Evolutionary conservation across 1,140 invertebrate species (phyloP).

Genomic region (Vanessa atalanta): DNA sequence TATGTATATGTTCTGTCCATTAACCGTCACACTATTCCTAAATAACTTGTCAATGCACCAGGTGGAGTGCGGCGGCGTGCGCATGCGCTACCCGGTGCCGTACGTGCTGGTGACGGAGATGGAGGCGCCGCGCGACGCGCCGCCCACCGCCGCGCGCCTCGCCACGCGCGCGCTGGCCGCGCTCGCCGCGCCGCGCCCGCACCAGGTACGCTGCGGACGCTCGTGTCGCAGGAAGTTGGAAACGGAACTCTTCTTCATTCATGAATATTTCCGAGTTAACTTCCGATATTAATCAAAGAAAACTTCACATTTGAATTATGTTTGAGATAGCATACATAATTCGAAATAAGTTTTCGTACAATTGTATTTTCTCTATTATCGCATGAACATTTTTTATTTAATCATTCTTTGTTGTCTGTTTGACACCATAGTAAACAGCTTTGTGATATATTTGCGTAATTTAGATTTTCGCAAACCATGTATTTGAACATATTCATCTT

Average conservation of each 20-base stretch:
- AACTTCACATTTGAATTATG: background rate
- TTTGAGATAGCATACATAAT: background rate
- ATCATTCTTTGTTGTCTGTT: background rate
- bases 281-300: slow-evolving; percentile 55
- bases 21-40: too few relatives aligned
- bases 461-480: too few relatives aligned
- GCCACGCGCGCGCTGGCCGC: slow-evolving; percentile 52
- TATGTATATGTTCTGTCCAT: too few relatives aligned
- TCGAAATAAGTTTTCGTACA: background rate
- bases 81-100: slow-evolving; percentile 96
- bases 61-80: slow-evolving; percentile 90
- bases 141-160: slow-evolving; percentile 47
- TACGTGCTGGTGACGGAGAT: slow-evolving; percentile 95
- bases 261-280: slow-evolving; percentile 54
- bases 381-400: too few relatives aligned
- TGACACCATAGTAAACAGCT: background rate
- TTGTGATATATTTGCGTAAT: too few relatives aligned
- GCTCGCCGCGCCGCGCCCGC: slow-evolving; percentile 57
- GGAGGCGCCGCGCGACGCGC: slow-evolving; percentile 83
- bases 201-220: slow-evolving; percentile 49
- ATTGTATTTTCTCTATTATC: background rate
- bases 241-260: slow-evolving; percentile 51
- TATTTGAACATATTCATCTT: background rate
- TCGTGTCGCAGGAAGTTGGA: slow-evolving; percentile 54
- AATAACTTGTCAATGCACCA: slow-evolving; percentile 53